phyloP scores from a whole-genome alignment of 2,113 vertebrate genomes.

The Solea senegalensis region DNA sequence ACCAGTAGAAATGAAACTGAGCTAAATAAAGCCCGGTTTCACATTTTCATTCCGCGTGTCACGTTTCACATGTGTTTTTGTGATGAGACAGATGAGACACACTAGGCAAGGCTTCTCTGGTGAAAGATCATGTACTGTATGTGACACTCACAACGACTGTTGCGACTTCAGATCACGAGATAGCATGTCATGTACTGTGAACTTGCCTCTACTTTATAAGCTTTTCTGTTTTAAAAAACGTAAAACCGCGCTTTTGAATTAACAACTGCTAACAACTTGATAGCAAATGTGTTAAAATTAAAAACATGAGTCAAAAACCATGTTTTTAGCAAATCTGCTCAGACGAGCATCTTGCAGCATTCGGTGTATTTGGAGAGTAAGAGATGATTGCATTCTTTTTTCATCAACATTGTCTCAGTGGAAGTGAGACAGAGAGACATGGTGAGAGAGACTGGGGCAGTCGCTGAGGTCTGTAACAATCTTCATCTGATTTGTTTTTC shows the following conservation, averaged over 20 bases:
- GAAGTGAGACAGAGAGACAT: conserved; percentile 37
- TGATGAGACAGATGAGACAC: too few species aligned
- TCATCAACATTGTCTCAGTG: conserved; percentile 66
- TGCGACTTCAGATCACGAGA: too few species aligned
- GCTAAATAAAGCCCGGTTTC: too few species aligned
- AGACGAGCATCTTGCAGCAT: conserved; percentile 27
- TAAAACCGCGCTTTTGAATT: conserved; percentile 20
- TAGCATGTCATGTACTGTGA: too few species aligned
- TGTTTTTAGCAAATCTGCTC: conserved; percentile 43
- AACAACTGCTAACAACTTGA: conserved; percentile 16
- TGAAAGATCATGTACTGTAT: too few species aligned
- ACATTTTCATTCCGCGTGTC: too few species aligned
- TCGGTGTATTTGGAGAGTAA: conserved; percentile 49
- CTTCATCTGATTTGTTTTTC: conserved; percentile 85
- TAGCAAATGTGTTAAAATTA: conserved; percentile 33
- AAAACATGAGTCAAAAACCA: conserved; percentile 25
- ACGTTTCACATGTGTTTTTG: too few species aligned
- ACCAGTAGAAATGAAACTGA: too few species aligned
- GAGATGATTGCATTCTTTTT: conserved; percentile 66
- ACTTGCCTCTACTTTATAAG: too few species aligned
- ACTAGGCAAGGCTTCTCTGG: too few species aligned
- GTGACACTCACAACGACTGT: too few species aligned
- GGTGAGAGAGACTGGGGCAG: conserved; percentile 35
- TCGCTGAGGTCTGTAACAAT: conserved; percentile 61
- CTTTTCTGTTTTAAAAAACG: background rate